phyloP scores from a whole-genome alignment of 2,113 vertebrate genomes.

The Physeter macrocephalus region DNA sequence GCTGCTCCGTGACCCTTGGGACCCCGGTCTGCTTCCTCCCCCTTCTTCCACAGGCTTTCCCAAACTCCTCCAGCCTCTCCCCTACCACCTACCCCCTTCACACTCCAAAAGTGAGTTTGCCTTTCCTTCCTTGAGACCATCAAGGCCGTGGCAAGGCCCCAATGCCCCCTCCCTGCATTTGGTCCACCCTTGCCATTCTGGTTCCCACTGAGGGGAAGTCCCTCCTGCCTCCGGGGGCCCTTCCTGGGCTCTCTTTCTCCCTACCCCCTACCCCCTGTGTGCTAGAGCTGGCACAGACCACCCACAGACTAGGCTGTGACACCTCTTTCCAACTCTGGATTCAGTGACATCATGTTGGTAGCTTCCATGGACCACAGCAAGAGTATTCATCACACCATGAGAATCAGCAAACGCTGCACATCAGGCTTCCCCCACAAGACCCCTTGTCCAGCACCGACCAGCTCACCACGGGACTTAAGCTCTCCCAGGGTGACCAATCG shows the following conservation, averaged over 20 bases:
- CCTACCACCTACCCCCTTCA: not conserved
- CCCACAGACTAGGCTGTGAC: not conserved
- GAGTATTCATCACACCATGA: not conserved
- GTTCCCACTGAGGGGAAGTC: not conserved
- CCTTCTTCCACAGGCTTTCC: not conserved
- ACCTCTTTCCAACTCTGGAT: not conserved
- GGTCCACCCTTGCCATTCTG: not conserved
- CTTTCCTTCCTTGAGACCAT: not conserved
- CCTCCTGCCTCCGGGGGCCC: not conserved
- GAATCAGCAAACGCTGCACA: not conserved
- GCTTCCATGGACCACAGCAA: not conserved
- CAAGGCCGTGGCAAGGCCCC: not conserved
- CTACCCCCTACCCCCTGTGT: accelerated
- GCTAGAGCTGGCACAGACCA: not conserved
- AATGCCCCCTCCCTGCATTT: not conserved
- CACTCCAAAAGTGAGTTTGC: not conserved
- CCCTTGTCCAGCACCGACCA: too few relatives aligned
- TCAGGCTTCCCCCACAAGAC: not conserved
- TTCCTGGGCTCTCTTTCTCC: not conserved
- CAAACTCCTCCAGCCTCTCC: not conserved
- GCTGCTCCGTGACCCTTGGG: too few relatives aligned
- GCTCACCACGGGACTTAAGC: not conserved
- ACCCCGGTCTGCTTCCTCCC: not conserved
- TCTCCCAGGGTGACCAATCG: not conserved
- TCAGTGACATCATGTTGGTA: not conserved